Conservation (phyloP, 2,113 vertebrate genomes). For the Cephalopholis sonnerati region DNA sequence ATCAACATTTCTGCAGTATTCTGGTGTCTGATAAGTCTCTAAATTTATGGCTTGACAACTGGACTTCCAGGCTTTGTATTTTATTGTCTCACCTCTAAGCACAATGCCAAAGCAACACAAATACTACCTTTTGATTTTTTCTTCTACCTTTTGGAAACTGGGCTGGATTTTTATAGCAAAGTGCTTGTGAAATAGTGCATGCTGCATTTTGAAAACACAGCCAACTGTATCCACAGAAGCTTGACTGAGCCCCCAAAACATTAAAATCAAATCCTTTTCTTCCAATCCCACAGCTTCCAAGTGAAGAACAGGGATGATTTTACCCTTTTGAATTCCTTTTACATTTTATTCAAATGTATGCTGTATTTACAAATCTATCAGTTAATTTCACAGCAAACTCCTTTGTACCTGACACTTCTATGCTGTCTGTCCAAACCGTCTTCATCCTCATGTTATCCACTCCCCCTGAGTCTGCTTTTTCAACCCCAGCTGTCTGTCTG, state of each 20-base stretch:
- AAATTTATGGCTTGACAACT: not conserved
- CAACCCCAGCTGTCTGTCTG: not conserved
- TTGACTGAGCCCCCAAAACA: not conserved
- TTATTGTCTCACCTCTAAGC: not conserved
- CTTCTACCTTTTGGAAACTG: not conserved
- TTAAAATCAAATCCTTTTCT: not conserved
- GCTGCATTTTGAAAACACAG: too few species aligned
- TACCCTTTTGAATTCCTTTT: too few species aligned
- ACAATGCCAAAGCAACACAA: not conserved
- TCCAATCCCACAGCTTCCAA: not conserved
- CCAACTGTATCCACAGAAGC: too few species aligned
- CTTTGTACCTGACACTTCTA: too few species aligned
- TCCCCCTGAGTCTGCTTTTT: not conserved
- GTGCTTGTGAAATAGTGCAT: not conserved
- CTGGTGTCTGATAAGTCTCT: too few species aligned
- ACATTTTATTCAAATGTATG: too few species aligned
- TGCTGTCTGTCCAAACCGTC: not conserved
- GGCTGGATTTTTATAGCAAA: not conserved
- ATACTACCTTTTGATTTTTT: not conserved
- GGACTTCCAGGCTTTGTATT: not conserved
- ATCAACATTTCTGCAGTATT: not conserved
- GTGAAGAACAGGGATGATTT: not conserved
- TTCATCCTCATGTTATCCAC: not conserved
- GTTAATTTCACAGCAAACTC: too few species aligned
- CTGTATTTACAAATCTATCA: too few species aligned